Percentiles rank a stretch among this genome's conserved stretches.
These are phyloP conservation scores for Epirrhoe alternata DNA, from an alignment of 2,888 invertebrate genomes.

Conservation along the genomic window DNA sequence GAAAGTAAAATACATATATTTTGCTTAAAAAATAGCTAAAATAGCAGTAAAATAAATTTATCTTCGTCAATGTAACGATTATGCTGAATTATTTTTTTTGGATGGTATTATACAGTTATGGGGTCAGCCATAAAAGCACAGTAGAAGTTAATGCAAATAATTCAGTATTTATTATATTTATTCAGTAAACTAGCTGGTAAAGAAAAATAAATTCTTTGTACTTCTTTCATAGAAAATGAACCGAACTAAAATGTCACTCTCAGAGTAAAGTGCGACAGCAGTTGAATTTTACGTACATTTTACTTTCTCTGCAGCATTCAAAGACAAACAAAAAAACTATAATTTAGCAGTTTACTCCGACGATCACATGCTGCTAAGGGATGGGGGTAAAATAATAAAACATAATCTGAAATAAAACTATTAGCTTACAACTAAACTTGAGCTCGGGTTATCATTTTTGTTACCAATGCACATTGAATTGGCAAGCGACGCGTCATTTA, in stretches of 20 bases:
- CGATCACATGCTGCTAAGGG: constrained; percentile 65
- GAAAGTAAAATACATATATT: constrained; percentile 66
- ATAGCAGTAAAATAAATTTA: neutral
- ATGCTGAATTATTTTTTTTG: too few species aligned
- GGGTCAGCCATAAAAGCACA: too few species aligned
- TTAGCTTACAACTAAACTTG: constrained; percentile 48
- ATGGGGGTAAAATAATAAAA: constrained; percentile 54
- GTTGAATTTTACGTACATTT: constrained; percentile 67
- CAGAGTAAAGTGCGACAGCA: constrained; percentile 44
- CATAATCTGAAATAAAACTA: constrained; percentile 65
- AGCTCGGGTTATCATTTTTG: too few species aligned
- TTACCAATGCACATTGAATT: too few species aligned
- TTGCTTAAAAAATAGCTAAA: neutral
- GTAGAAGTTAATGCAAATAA: too few species aligned
- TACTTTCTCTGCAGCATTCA: constrained; percentile 80
- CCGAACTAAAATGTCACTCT: constrained; percentile 64
- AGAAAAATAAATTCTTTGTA: neutral
- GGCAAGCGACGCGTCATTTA: too few species aligned
- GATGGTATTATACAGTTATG: too few species aligned
- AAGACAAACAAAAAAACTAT: constrained; percentile 55
- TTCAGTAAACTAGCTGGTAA: too few species aligned
- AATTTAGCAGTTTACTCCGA: constrained; percentile 55
- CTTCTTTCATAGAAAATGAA: constrained; percentile 5
- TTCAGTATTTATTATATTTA: too few species aligned
- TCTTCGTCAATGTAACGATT: too few species aligned